phyloP scores from a whole-genome alignment of 1,140 invertebrate species.

The Diorhabda sublineata region DNA sequence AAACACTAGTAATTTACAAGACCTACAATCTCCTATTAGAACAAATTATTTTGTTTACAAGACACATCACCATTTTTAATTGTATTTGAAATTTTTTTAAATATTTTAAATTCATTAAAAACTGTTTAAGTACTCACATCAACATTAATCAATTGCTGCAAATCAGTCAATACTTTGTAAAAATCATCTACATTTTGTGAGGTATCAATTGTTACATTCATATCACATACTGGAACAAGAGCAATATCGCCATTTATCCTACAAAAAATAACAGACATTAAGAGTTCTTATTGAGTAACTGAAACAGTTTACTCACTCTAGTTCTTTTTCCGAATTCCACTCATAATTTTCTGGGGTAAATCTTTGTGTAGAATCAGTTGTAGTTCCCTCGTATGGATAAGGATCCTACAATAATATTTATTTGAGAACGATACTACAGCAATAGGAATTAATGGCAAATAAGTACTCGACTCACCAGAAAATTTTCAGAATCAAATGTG shows the following conservation, averaged over 20 bases:
- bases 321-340: slow-evolving; percentile 18
- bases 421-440: background rate
- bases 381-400: slow-evolving; percentile 17
- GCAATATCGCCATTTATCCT: slow-evolving; percentile 21
- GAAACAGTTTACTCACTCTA: slow-evolving; percentile 14
- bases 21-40: no score
- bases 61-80: no score
- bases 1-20: no score
- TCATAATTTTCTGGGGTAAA: slow-evolving; percentile 18
- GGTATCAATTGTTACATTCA: slow-evolving; percentile 9
- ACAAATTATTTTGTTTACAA: no score
- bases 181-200: slow-evolving; percentile 11
- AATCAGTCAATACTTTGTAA: slow-evolving; percentile 12
- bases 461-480: slow-evolving; percentile 12
- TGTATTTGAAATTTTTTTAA: no score
- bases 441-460: background rate
- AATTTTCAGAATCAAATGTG: slow-evolving; percentile 15
- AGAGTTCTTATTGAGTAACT: background rate
- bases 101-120: no score
- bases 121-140: slow-evolving; percentile 11
- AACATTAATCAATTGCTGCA: slow-evolving; percentile 10
- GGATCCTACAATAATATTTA: slow-evolving; percentile 10
- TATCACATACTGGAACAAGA: slow-evolving; percentile 14
- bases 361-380: slow-evolving; percentile 11
- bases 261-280: slow-evolving; percentile 11